Base-by-base conservation (phyloP, 2,113 vertebrate species). In the Monopterus albus region DNA sequence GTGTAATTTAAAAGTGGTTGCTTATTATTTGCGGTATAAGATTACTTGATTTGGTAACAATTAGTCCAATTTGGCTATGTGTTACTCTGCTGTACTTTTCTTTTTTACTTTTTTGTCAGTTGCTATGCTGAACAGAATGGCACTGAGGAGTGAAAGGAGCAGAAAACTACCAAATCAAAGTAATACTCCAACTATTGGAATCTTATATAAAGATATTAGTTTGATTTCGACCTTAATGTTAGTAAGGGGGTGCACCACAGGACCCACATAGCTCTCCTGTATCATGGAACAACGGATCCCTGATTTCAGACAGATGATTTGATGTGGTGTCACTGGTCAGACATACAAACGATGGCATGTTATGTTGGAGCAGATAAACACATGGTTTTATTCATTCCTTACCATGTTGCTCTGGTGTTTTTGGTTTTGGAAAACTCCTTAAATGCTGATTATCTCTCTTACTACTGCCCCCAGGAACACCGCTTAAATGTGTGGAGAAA, bases 1-100 rank as follows among this genome's bases (percentile, higher is more conserved):
- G 31, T 63, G 31, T 60, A 42, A 79, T 85, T 68, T 72, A 59
- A 69, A 76, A 62, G 45, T 23, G 11, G 13, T n/a, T 14, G 11
- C 70, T 75, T 4, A 25, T 64, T 72, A 35, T 66, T 57, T 23
- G 31, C 17, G 1, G 42, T 53, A n/a, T 73, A 46, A 79, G 72
- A 55, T 61, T 6, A 71, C 63, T 66, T 71, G 28, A 59, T 75
- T 63, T 55, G 29, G 26, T 68, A 50, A 51, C 42, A 56, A 20
- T 73, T 63, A 63, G 25, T 7, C 33, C 2, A 1, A 29, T 35
- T 33, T 58, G 18, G 5, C 8, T 6, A 21, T 45, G 39, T 55
- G 21, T 38, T 47, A 10, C 62, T 74, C 10, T 36, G 17, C 38
- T 56, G 50, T 25, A 51, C 18, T 31, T 43, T 31, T 31, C 29